A percentile compares a stretch with the other conserved stretches of the same genome.
Conservation (phyloP, 30 jellyfish, hydroid and myxozoan genomes). For the Aurelia coerulea region DNA sequence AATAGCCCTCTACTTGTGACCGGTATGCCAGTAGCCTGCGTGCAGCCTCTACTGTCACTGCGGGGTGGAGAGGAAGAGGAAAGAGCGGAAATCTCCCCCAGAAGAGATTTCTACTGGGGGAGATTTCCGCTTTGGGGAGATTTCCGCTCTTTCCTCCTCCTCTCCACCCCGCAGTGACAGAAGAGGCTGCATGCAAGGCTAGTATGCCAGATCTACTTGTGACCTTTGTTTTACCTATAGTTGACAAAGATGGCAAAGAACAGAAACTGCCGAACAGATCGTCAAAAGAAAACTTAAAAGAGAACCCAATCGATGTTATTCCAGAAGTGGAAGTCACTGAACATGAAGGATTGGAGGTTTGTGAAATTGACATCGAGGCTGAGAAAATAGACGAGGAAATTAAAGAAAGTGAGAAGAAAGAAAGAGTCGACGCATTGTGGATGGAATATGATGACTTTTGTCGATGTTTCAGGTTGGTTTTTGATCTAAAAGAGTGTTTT, state of each 20-base stretch:
- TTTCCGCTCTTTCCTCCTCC: too few species aligned
- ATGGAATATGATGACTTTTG: slow-evolving; percentile 88
- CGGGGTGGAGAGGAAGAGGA: too few species aligned
- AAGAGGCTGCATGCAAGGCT: too few species aligned
- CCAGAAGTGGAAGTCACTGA: slow-evolving; percentile 59
- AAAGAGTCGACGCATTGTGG: slow-evolving; percentile 59
- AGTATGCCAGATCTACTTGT: too few species aligned
- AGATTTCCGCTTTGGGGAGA: too few species aligned
- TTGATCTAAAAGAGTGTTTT: background rate
- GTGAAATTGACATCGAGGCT: slow-evolving; percentile 39
- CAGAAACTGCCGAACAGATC: slow-evolving; percentile 2
- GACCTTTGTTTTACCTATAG: background rate
- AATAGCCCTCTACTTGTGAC: too few species aligned
- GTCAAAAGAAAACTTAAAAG: slow-evolving; percentile 20
- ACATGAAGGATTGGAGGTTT: slow-evolving; percentile 33
- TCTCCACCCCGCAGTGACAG: too few species aligned
- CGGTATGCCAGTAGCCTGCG: too few species aligned
- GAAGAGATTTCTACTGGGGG: too few species aligned
- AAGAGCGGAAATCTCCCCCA: too few species aligned
- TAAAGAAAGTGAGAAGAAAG: slow-evolving; percentile 60
- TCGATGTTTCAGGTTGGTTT: slow-evolving; percentile 75
- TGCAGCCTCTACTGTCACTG: too few species aligned
- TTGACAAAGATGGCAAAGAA: slow-evolving; percentile 38
- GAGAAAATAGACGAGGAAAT: slow-evolving; percentile 69
- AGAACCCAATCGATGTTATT: slow-evolving; percentile 33